Evolutionary conservation across 2,797 vertebrate species (phyloP).

Genomic region (Cuniculus paca): DNA sequence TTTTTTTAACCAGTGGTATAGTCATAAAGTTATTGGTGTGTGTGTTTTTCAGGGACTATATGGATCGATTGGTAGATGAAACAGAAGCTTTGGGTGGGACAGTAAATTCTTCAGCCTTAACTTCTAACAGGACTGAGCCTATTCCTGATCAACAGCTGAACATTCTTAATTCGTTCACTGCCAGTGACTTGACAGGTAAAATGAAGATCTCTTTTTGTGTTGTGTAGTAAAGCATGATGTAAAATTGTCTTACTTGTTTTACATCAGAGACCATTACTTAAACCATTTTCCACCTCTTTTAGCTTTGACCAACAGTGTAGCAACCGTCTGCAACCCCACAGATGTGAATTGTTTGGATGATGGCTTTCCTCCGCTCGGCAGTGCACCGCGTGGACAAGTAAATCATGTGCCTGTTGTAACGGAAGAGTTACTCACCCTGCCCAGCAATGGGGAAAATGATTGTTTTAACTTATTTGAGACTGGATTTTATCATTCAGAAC

Average conservation of each 20-base stretch:
- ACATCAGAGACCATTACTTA: neutral
- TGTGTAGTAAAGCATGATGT: neutral
- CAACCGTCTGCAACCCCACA: constrained; percentile 94
- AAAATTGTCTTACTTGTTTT: neutral
- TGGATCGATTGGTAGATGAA: constrained; percentile 98
- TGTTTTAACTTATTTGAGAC: constrained; percentile 98
- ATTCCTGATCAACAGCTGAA: constrained; percentile 96
- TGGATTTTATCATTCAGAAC: constrained; percentile 97
- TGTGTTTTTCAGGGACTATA: constrained; percentile 93
- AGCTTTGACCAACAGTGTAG: constrained; percentile 96
- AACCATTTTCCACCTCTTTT: constrained; percentile 69
- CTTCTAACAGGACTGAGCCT: constrained; percentile 92
- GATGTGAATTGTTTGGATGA: constrained; percentile 95
- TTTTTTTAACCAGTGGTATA: neutral
- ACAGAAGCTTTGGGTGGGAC: constrained; percentile 95
- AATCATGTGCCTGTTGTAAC: constrained; percentile 93
- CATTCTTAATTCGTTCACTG: constrained; percentile 97
- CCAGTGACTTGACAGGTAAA: constrained; percentile 97
- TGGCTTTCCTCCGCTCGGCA: constrained; percentile 93
- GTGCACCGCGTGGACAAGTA: constrained; percentile 93
- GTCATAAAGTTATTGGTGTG: neutral
- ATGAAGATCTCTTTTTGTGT: neutral
- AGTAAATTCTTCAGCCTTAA: constrained; percentile 93
- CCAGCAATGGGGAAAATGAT: constrained; percentile 94
- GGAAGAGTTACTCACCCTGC: constrained; percentile 94